Percentiles rank a stretch among this genome's conserved stretches.
phyloP scores from a whole-genome alignment of 2,888 invertebrate genomes.

The Acleris emargana region DNA sequence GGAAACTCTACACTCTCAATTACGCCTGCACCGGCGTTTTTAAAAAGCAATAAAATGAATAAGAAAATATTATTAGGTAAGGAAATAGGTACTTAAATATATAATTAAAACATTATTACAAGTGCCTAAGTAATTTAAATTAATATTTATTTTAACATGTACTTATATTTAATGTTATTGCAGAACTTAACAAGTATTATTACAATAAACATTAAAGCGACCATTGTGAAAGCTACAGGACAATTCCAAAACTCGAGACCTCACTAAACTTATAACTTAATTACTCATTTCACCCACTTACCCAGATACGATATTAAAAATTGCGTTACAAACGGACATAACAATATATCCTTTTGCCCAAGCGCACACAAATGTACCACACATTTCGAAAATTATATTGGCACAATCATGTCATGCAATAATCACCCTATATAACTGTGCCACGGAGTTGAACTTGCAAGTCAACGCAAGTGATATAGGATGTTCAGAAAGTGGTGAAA shows the following conservation, averaged over 20 bases:
- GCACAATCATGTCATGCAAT: no score
- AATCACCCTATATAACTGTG: no score
- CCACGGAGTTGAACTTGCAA: slow-evolving; percentile 24
- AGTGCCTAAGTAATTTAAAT: neutral
- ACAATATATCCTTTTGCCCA: slow-evolving; percentile 51
- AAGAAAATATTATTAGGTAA: no score
- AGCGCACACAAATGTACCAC: slow-evolving; percentile 42
- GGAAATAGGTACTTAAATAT: no score
- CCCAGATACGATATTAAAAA: slow-evolving; percentile 44
- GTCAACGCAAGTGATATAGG: slow-evolving; percentile 45
- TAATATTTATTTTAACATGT: neutral
- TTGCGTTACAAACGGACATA: slow-evolving; percentile 47
- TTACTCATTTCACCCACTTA: slow-evolving; percentile 47
- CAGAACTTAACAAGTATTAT: neutral
- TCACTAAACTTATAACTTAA: slow-evolving; percentile 35
- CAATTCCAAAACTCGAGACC: slow-evolving; percentile 9
- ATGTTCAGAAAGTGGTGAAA: slow-evolving; percentile 41
- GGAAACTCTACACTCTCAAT: no score
- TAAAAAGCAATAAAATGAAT: no score
- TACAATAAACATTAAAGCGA: neutral
- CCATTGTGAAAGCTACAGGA: slow-evolving; percentile 21
- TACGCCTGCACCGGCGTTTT: no score
- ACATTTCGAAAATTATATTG: neutral
- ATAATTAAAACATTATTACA: no score
- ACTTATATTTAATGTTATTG: neutral